These are phyloP conservation scores for Penelope pileata DNA, from an alignment of 2,113 vertebrate genomes.

Conservation along the genomic window DNA sequence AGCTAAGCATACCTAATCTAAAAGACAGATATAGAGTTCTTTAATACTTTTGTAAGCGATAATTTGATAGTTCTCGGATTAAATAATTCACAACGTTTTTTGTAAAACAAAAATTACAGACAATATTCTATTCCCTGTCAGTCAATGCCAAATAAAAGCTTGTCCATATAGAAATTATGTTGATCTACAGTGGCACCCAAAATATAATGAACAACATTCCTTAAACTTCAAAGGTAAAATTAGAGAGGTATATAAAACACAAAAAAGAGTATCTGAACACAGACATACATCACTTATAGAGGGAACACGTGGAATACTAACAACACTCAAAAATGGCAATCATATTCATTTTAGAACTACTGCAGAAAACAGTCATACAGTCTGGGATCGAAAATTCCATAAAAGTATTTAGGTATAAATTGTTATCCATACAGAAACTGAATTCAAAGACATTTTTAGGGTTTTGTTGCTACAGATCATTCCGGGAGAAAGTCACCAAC, in stretches of 20 bases:
- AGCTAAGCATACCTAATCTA: not conserved
- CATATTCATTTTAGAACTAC: not conserved
- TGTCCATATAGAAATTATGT: not conserved
- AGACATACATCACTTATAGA: not conserved
- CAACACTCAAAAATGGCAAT: not conserved
- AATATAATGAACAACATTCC: not conserved
- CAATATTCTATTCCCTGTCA: not conserved
- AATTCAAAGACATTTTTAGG: not conserved
- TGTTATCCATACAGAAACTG: not conserved
- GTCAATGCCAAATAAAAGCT: not conserved
- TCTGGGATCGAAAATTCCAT: not conserved
- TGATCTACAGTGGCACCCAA: not conserved
- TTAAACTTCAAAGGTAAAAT: slow-evolving; percentile 19
- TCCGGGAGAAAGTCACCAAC: not conserved
- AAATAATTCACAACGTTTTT: not conserved
- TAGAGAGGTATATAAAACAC: not conserved
- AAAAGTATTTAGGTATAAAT: not conserved
- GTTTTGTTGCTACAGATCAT: not conserved
- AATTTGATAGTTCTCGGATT: not conserved
- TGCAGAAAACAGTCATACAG: not conserved
- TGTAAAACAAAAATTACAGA: not conserved
- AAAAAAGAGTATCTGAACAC: not conserved
- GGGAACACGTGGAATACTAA: not conserved
- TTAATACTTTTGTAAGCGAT: not conserved
- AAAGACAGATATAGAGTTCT: not conserved